phyloP scores from a whole-genome alignment of 1,140 invertebrate species.

The Drosophila santomea region DNA sequence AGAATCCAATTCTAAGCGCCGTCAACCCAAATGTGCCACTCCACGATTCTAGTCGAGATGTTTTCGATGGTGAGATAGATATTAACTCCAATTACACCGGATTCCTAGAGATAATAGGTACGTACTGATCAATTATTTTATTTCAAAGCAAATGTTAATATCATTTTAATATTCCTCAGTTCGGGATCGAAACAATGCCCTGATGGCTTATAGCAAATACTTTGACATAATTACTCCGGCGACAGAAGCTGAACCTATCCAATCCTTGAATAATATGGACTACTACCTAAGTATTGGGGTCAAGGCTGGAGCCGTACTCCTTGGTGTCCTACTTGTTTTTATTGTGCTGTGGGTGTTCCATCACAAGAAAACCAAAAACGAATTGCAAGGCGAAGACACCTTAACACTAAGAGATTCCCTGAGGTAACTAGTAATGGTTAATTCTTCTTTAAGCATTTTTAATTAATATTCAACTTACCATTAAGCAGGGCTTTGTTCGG shows the following conservation, averaged over 20 bases:
- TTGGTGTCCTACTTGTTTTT: constrained; percentile 88
- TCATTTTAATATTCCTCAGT: constrained; percentile 36
- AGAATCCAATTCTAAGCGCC: constrained; percentile 21
- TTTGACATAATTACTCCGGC: constrained; percentile 85
- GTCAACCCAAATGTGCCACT: constrained; percentile 26
- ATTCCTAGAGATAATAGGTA: constrained; percentile 92
- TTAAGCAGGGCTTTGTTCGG: constrained; percentile 74
- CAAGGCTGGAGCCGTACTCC: constrained; percentile 87
- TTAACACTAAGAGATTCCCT: constrained; percentile 89
- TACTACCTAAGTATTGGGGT: constrained; percentile 84
- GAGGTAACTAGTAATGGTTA: constrained; percentile 85
- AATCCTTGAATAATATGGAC: constrained; percentile 57
- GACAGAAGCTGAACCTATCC: constrained; percentile 63
- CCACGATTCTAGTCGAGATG: constrained; percentile 55
- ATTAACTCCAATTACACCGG: constrained; percentile 92
- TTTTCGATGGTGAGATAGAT: constrained; percentile 90
- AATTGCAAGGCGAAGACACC: constrained; percentile 91
- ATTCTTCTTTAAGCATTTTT: not conserved
- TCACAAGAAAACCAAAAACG: constrained; percentile 89
- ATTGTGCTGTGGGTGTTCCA: constrained; percentile 89
- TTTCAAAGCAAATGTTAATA: not conserved
- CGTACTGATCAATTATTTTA: not conserved
- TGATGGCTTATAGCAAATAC: constrained; percentile 87
- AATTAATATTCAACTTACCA: not conserved
- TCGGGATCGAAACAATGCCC: constrained; percentile 65